Base-by-base conservation (phyloP, 2,888 invertebrate species). In the Tanytarsus gracilentus region DNA sequence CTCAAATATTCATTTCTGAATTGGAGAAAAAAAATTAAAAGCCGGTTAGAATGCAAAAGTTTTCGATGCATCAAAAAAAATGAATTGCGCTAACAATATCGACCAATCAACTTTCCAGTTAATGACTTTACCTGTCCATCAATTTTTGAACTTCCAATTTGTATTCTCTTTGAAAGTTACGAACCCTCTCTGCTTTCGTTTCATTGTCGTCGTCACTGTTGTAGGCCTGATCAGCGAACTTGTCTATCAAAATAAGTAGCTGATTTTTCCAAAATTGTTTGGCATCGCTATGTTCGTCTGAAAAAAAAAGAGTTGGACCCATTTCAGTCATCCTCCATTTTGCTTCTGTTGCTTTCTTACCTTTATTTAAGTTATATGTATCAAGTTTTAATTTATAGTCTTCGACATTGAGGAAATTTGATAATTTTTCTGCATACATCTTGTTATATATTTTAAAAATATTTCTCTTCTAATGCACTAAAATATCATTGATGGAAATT, bases 1-100 rank as follows among this genome's bases (percentile, higher is more conserved):
- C 93, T 94, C 67, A 97, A 79, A 63, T 86, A 85, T 62, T 90
- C 89, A 61, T 88, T 86, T 75, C 84, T 64, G 36, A n/a, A n/a
- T n/a, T n/a, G 36, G 63, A 61, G n/a, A 26, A 14, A 26, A 52
- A 50, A 29, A 76, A 65, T 36, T 66, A 66, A 60, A 49, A 61
- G 25, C 44, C 6, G 33, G 29, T 26, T 52, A 29, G 8, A 30
- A 8, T 7, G 60, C 62, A 73, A 65, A 63, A 66, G 14, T 11
- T 14, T 44, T 44, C 11, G 44, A 44, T 11, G 62, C 62, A 66
- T 68, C 48, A 21, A 66, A 65, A 61, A 62, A 30, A 18, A 2
- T 30, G 4, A 40, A 53, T 21, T 4, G 18, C 6, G 14, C n/a
- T 39, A 16, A 48, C 25, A 33, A 25, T 55, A 36, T 26, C 18